These are phyloP conservation scores for Drosophila carrolli DNA, from an alignment of 1,140 invertebrate genomes.

Conservation along the genomic window DNA sequence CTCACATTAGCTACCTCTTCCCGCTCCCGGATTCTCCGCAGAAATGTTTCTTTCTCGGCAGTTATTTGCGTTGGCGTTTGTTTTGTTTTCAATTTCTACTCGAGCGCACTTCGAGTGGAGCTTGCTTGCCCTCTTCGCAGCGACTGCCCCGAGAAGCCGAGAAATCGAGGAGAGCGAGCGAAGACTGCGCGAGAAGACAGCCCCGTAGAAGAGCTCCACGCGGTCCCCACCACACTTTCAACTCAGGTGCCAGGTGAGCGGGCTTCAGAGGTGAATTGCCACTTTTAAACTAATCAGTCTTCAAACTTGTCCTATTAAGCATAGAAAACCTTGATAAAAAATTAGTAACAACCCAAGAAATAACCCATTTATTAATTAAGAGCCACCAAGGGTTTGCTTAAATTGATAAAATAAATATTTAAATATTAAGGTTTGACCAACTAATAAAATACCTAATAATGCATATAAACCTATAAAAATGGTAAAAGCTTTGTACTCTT, in stretches of 20 bases:
- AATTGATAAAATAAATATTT: too few relatives aligned
- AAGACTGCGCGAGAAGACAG: constrained; percentile 22
- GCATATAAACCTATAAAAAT: too few relatives aligned
- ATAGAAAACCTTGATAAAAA: too few relatives aligned
- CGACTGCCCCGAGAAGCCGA: constrained; percentile 14
- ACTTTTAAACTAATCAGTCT: constrained; percentile 2
- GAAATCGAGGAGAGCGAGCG: constrained; percentile 23
- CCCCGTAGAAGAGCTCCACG: constrained; percentile 18
- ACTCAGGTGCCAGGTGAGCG: constrained; percentile 9
- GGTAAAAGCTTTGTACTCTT: too few relatives aligned
- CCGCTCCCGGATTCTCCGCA: constrained; percentile 15
- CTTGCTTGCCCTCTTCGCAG: constrained; percentile 9
- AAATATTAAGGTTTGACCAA: too few relatives aligned
- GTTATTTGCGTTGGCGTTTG: constrained; percentile 45
- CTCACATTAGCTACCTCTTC: constrained; percentile 22
- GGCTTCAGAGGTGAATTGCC: constrained; percentile 7
- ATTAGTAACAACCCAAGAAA: too few relatives aligned
- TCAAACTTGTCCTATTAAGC: too few relatives aligned
- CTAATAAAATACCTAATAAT: too few relatives aligned
- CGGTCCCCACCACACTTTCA: constrained; percentile 13
- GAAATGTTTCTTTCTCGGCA: neutral
- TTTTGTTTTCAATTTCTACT: constrained; percentile 46
- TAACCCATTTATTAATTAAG: too few relatives aligned
- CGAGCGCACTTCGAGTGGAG: constrained; percentile 15
- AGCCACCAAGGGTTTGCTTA: too few relatives aligned